Base-by-base conservation (phyloP, 2,888 invertebrate genomes). In the Phaedon cochleariae region DNA sequence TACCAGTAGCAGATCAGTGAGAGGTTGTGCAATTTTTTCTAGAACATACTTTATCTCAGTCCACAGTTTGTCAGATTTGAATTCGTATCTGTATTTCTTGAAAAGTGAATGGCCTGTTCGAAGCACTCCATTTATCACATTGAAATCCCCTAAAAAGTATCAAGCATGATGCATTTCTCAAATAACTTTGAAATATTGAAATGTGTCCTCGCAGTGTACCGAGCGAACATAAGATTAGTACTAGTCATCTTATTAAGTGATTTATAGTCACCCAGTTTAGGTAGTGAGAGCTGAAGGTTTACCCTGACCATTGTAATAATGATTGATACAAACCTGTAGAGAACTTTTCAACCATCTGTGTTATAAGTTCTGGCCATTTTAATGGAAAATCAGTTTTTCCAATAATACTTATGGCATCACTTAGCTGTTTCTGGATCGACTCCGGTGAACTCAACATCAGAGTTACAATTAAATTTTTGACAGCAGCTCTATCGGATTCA, bases 321-420 rank as follows among this genome's bases (percentile, higher is more conserved):
- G 15, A 53, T 34, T 10, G 34, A 29, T 18, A 59, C 34, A 46
- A 78, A 89, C 90, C 92, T 64, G 92, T 91, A 48, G 89, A 88
- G 83, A 98, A 96, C 80, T 97, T 95, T 53, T 92, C 90, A 10
- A 98, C 94, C 94, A 99, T 95, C 81, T 97, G 93, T 34, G 92
- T 89, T 22, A 99, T 92, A 1, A 99, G 87, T 70, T 92, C 91
- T 0, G 95, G 96, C 99, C 99, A 99, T 81, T 96, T 95, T 68
- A 92, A 90, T 0, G 99, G 99, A 81, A 99, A 99, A 85, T 99
- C 99, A 75, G 93, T 90, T 79, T 93, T 92, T n/a, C 98, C 98
- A 65, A 98, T 97, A 22, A 96, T 95, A 73, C 96, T 94, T 45
- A 98, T 94, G 0, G 97, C 96, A 85, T 97, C 97, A 76, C 96